Percentiles rank a stretch among this genome's conserved stretches.
These are phyloP conservation scores for Danaus plexippus DNA, from an alignment of 1,140 invertebrate genomes.

Conservation along the genomic window DNA sequence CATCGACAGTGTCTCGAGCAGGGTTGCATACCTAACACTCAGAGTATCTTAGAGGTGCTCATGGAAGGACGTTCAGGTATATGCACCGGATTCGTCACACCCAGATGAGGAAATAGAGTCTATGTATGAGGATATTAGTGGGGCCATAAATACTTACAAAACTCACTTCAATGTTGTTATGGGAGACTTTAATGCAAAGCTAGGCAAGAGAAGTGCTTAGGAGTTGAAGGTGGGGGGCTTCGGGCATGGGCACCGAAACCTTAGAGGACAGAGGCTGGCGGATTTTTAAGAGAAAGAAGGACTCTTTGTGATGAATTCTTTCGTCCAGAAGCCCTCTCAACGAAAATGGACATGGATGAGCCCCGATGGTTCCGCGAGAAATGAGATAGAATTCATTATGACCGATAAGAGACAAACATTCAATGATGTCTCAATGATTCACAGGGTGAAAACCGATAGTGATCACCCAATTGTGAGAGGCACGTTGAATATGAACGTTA, in stretches of 20 bases:
- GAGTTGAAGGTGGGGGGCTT: too few species aligned
- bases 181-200: too few species aligned
- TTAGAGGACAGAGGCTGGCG: constrained; percentile 18
- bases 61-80: constrained; percentile 7
- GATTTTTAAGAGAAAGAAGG: background rate
- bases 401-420: background rate
- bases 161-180: too few species aligned
- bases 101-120: background rate
- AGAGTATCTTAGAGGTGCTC: too few species aligned
- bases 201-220: too few species aligned
- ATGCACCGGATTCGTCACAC: constrained; percentile 2
- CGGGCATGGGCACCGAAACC: constrained; percentile 7
- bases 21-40: too few species aligned
- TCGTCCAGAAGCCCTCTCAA: background rate
- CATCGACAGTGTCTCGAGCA: too few species aligned
- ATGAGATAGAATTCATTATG: background rate
- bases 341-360: background rate
- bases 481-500: constrained; percentile 22
- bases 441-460: constrained; percentile 28
- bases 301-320: constrained; percentile 2
- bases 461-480: constrained; percentile 35
- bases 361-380: background rate
- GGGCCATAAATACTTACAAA: background rate
- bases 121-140: constrained; percentile 1
- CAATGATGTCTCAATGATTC: constrained; percentile 27